Evolutionary conservation across 2,797 vertebrate genomes (phyloP), one percentile per base, ranked within the genome.

Genomic region (Cirrhinus molitorella): DNA sequence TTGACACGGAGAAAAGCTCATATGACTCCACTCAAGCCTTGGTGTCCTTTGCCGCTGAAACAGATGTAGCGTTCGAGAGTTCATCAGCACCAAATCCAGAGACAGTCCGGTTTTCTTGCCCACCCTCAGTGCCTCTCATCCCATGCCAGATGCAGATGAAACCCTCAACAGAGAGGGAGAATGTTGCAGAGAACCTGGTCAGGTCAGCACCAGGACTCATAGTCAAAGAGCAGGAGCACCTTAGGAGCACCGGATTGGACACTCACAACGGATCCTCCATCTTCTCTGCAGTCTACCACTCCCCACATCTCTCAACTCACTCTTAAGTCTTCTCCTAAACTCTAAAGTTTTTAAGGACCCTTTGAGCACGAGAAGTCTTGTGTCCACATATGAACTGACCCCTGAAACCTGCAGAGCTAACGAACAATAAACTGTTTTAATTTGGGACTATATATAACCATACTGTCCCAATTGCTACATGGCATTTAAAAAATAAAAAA

Each of bases 1-100:
- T 95, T 3, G 96, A 96, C 86, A 95, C 95, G 17, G 97, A 98
- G 89, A 98, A 98, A 93, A 97, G 96, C 89, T 97, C 96, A 68
- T 98, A 94, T 12, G 97, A 97, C 23, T 97, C 97, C 88, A 98
- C 95, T 0, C 97, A 96, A 19, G 95, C 96, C 34, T 94, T 97
- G 79, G 94, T 96, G 89, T 95, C 96, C 74, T 95, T 97, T 67
- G 91, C 94, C 0, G 43, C 83, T 1, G 96, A 98, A 55, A 87
- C 92, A 0, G 95, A 97, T 63, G 89, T 91, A 80, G 86, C 92
- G 8, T 95, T 94, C 10, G 94, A 93, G 87, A 87, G 89, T 5
- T 43, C 76, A 0, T 53, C 79, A 25, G 83, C 86, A 45, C 73
- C 90, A 8, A 84, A 67, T 83, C 91, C 1, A 90, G 96, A 92